Base-by-base conservation (phyloP, 2,113 vertebrate genomes). In the Callorhinus ursinus region DNA sequence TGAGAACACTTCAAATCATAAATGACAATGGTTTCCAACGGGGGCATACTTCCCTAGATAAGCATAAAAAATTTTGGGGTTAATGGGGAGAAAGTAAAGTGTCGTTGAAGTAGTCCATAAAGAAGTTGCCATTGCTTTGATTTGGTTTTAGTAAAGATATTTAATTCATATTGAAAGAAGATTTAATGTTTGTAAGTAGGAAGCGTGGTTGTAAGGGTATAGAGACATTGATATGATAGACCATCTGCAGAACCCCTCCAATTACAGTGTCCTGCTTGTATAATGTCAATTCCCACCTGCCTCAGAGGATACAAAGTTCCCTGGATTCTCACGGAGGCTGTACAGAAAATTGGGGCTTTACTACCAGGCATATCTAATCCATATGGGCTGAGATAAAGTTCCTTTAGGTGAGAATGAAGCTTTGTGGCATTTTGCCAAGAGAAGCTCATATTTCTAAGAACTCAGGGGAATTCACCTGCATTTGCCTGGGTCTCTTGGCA, bases 401-500 rank as follows among this genome's bases (percentile, higher is more conserved):
- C 28, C 31, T 55, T 94, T 81, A 81, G 11, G 28, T 92, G 84
- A 90, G 65, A 91, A 86, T 28, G 67, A 94, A 94, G n/a, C 22
- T 61, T 71, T 16, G 24, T 67, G 42, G 69, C 55, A 80, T 49
- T n/a, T 84, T 80, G 39, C 80, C 85, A 86, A 96, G 89, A 91
- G 59, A 93, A 95, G 22, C 51, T 92, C 19, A 13, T 59, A 63
- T 96, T 97, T 90, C 86, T 87, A 74, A 95, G 57, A 39, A 39
- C 55, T 94, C 55, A 36, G 51, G 82, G 53, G 94, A 93, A 71
- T 90, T 80, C 71, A 80, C 10, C 79, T 92, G 82, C 28, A 91
- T 92, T 67, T 81, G 39, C 69, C 55, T 96, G 10, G 51, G 67
- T 85, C 65, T 95, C 67, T 92, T 92, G 85, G 83, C 82, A 81